These are phyloP conservation scores for Dicranocentrus wangi DNA, from an alignment of 2,888 invertebrate species.

Conservation along the genomic window DNA sequence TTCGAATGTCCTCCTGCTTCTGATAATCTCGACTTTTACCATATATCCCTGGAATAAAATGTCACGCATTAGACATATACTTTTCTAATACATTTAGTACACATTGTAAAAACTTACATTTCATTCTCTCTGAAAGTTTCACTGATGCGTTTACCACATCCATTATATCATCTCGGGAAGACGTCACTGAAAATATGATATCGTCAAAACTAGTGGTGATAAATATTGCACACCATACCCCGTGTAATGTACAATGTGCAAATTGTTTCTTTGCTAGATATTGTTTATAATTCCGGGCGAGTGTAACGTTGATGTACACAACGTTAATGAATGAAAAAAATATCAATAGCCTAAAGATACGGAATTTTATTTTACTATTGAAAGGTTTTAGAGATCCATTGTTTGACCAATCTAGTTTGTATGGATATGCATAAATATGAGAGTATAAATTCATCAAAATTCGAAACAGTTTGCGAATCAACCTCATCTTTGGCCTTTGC, in stretches of 20 bases:
- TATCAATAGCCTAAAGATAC: neutral
- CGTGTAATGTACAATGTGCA: conserved; percentile 9
- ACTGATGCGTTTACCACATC: conserved; percentile 9
- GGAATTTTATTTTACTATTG: neutral
- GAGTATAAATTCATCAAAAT: neutral
- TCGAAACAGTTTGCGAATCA: neutral
- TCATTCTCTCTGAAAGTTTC: neutral
- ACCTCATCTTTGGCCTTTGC: neutral
- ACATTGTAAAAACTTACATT: conserved; percentile 16
- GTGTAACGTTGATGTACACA: neutral
- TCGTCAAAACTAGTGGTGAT: neutral
- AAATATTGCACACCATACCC: conserved; percentile 20
- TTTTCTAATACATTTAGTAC: too few relatives aligned
- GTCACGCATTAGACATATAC: too few relatives aligned
- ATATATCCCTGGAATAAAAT: too few relatives aligned
- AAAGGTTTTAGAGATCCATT: neutral
- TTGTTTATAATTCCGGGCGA: neutral
- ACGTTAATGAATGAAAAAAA: neutral
- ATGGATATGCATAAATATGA: conserved; percentile 3
- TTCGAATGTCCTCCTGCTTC: too few relatives aligned
- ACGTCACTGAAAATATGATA: neutral
- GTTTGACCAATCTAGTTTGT: neutral
- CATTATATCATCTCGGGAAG: neutral
- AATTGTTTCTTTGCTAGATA: neutral
- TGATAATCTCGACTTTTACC: too few relatives aligned